Evolutionary conservation across 2,113 vertebrate genomes (phyloP), one percentile per base, ranked within the genome.

Genomic region (Anguilla japonica): DNA sequence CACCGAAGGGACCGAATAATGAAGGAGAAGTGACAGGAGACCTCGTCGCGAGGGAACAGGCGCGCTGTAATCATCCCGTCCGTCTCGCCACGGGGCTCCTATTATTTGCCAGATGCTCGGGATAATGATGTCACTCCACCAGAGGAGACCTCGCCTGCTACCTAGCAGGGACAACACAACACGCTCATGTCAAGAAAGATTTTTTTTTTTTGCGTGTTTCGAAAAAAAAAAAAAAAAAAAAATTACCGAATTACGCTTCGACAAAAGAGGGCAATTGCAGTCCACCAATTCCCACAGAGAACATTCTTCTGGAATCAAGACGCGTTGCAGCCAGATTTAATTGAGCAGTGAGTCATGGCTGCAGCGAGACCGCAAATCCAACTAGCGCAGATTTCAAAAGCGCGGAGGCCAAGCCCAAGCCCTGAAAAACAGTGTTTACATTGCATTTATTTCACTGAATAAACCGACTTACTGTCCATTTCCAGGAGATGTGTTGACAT

Each of bases 51-150:
- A 89, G 83, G 86, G 89, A 89, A 90, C 84, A 81, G 88, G 87
- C 91, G 91, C 87, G 11, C 84, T 91, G 86, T 93, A 93, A 94
- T 94, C 93, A 94, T 88, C 78, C 87, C 82, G 92, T 93, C 92
- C 85, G 88, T 94, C 91, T 91, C 82, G 63, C 40, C 84, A 41
- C 86, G 84, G 89, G 89, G 41, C 92, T 90, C 92, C 92, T 92
- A 93, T 95, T 94, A 94, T 91, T 87, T 84, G 88, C 88, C 91
- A 91, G 93, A 94, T 94, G 92, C 89, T 91, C 84, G 82, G 34
- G 81, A 92, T 91, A 91, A 92, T 87, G 82, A 88, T 82, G 40
- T 87, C 87, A 81, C 83, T 50, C n/a, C 18, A 67, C 46, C 40
- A 79, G 56, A 67, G 71, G 43, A 34, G 34, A 84, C 43, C 26